These are phyloP conservation scores for Mesodorylaimus sp. DNA, from an alignment of 2,888 invertebrate species.

Conservation along the genomic window DNA sequence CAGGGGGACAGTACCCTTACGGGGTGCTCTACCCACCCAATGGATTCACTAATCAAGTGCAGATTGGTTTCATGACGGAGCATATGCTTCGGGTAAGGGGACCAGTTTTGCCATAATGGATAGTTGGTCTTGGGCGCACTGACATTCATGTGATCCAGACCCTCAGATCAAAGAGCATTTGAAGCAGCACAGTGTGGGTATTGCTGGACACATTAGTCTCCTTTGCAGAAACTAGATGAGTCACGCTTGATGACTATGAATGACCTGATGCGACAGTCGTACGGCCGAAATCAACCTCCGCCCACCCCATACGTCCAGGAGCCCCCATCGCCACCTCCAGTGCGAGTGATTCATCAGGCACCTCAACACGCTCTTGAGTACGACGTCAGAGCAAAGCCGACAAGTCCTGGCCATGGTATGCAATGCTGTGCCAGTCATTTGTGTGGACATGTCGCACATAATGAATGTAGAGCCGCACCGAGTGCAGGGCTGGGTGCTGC, in stretches of 20 bases:
- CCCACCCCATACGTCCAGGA: neutral
- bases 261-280: neutral
- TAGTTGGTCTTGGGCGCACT: neutral
- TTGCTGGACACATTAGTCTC: no score
- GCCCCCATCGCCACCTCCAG: neutral
- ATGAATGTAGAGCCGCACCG: no score
- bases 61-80: constrained; percentile 31
- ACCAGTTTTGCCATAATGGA: neutral
- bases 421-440: no score
- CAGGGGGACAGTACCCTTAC: constrained; percentile 5
- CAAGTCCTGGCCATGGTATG: constrained; percentile 6
- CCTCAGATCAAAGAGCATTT: no score
- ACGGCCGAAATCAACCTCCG: neutral
- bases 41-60: constrained; percentile 11
- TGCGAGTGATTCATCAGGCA: neutral
- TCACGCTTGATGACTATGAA: neutral
- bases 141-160: neutral
- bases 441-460: neutral
- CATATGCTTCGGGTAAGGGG: constrained; percentile 24
- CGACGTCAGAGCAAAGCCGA: neutral
- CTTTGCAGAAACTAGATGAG: constrained; percentile 8
- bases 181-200: no score
- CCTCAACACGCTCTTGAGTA: neutral
- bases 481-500: no score
- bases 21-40: constrained; percentile 4